phyloP scores from a whole-genome alignment of 2,888 invertebrate species.

The Acleris cristana region DNA sequence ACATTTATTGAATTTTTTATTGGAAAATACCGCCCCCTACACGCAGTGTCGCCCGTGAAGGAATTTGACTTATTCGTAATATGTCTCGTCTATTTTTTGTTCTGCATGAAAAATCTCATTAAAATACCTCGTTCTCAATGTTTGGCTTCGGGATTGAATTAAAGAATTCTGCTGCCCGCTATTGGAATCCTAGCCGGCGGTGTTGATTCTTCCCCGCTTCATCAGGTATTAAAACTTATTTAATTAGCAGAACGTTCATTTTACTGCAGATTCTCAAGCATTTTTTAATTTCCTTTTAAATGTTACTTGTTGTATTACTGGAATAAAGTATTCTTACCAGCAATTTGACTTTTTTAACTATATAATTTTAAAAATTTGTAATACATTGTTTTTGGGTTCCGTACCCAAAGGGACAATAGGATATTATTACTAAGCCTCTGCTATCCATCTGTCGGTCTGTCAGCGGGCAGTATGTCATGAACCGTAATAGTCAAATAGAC shows the following conservation, averaged over 20 bases:
- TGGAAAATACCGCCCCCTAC: conserved; percentile 66
- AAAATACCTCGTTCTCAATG: conserved; percentile 52
- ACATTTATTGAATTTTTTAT: conserved; percentile 75
- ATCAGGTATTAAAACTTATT: conserved; percentile 33
- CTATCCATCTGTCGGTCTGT: too few relatives aligned
- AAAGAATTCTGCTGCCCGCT: conserved; percentile 32
- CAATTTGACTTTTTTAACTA: not conserved
- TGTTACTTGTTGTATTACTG: not conserved
- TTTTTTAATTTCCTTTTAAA: conserved; percentile 6
- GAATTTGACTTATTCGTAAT: conserved; percentile 43
- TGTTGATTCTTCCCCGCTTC: conserved; percentile 31
- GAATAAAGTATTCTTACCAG: not conserved
- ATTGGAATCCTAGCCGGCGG: conserved; percentile 34
- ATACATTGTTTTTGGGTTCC: too few relatives aligned
- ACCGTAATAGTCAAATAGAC: too few relatives aligned
- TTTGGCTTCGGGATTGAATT: conserved; percentile 40
- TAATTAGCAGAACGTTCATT: conserved; percentile 20
- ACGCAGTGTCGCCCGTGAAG: conserved; percentile 48
- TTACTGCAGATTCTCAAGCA: conserved; percentile 3
- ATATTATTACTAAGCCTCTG: too few relatives aligned
- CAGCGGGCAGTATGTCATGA: too few relatives aligned
- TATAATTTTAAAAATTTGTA: not conserved
- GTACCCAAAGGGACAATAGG: too few relatives aligned
- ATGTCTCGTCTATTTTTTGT: conserved; percentile 38
- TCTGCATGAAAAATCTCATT: conserved; percentile 50